Percentiles rank a stretch among this genome's conserved stretches.
Evolutionary conservation across 2,797 vertebrate species (phyloP).

Genomic region (Ctenochaetus hawaiiensis): DNA sequence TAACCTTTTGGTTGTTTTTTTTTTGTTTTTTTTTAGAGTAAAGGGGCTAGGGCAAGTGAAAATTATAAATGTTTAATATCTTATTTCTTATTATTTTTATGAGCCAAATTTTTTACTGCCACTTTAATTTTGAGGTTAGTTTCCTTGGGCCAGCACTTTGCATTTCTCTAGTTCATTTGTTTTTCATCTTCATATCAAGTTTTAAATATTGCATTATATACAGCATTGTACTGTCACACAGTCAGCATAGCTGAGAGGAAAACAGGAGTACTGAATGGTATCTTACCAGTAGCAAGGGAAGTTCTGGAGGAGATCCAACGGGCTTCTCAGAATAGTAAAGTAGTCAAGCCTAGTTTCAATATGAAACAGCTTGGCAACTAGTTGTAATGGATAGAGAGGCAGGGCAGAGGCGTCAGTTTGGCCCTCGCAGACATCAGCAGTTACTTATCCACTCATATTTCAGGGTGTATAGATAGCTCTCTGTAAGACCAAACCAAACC

Average conservation of each 20-base stretch:
- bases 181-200: not conserved
- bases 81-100: constrained; percentile 9
- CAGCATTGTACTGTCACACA: not conserved
- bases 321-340: constrained; percentile 23
- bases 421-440: constrained; percentile 65
- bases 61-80: constrained; percentile 9
- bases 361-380: constrained; percentile 34
- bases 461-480: constrained; percentile 83
- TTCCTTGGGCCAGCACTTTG: not conserved
- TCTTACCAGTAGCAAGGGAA: constrained; percentile 17
- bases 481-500: constrained; percentile 55
- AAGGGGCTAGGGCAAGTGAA: not conserved
- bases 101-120: constrained; percentile 27
- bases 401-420: constrained; percentile 67
- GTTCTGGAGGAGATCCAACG: constrained; percentile 11
- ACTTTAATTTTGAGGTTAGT: constrained; percentile 11
- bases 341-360: constrained; percentile 39
- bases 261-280: constrained; percentile 7
- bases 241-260: not conserved
- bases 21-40: not conserved
- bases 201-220: constrained; percentile 1
- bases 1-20: not conserved
- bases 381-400: constrained; percentile 31
- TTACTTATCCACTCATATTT: constrained; percentile 84
- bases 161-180: not conserved